phyloP scores from a whole-genome alignment of 2,888 invertebrate genomes.

The Aplocera efformata region DNA sequence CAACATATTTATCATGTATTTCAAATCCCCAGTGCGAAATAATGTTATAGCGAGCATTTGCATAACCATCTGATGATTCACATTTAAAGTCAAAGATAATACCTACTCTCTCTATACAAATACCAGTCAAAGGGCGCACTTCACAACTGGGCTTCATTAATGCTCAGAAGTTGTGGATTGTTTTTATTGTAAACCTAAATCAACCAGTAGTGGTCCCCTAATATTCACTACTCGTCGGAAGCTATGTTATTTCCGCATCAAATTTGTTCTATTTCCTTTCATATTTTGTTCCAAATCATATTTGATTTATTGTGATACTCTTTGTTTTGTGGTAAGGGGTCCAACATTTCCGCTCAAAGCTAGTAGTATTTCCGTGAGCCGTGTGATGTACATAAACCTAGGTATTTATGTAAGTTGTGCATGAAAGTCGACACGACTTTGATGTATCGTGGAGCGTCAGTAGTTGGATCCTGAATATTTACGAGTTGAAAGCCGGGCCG shows the following conservation, averaged over 20 bases:
- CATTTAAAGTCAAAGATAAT: constrained; percentile 32
- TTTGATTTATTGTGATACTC: constrained; percentile 9
- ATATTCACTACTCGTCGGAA: constrained; percentile 8
- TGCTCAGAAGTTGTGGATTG: constrained; percentile 8
- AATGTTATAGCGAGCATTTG: constrained; percentile 11
- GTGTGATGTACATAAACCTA: constrained; percentile 37
- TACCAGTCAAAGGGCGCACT: constrained; percentile 13
- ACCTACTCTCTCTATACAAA: constrained; percentile 22
- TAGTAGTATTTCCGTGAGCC: constrained; percentile 39
- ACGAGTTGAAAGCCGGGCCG: constrained; percentile 49
- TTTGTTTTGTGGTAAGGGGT: constrained; percentile 2
- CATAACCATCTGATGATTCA: constrained; percentile 4
- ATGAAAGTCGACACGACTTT: constrained; percentile 59
- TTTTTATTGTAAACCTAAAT: constrained; percentile 16
- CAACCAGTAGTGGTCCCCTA: background rate
- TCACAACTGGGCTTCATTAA: constrained; percentile 8
- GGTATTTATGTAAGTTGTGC: constrained; percentile 40
- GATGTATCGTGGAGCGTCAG: constrained; percentile 60
- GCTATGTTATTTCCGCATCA: constrained; percentile 50
- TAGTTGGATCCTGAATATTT: constrained; percentile 68
- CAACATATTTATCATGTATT: background rate
- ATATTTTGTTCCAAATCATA: constrained; percentile 27
- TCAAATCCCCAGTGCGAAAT: background rate
- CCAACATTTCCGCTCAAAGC: constrained; percentile 22
- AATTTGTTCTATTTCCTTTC: constrained; percentile 40